Evolutionary conservation across 2,888 invertebrate genomes (phyloP), one percentile per base, ranked within the genome.

Genomic region (Brachylomia viminalis): DNA sequence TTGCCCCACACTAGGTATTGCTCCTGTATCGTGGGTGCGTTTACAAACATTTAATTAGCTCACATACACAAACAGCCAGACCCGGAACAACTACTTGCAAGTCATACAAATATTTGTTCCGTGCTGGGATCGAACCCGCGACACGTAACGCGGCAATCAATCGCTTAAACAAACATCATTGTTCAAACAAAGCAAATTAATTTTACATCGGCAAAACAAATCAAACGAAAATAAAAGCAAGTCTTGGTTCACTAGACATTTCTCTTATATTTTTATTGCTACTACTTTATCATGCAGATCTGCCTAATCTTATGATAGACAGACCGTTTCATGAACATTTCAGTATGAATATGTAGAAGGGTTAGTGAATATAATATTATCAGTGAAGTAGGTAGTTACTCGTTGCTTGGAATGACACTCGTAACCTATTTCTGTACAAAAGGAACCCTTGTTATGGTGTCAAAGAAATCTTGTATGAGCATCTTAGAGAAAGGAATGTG

Each of bases 351-450:
- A 77, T 61, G 27, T 54, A 75, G 6, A 45, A 52, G 30, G 45
- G 45, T 30, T 72, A 30, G n/a, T 20, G 27, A 42, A 62, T 76
- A 33, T 76, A 62, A 33, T 76, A 62, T 75, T 6, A 76, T 75
- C 20, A 33, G 54, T 52, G 15, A 75, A 30, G 15, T 27, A 27
- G 27, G 15, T 64, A 38, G 10, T 38, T 6, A 38, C 38, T 38
- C 38, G 38, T 38, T 38, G 17, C 45, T 47, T 54, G 52, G 6
- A 33, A 72, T 77, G 23, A 33, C 17, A 45, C 27, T 45, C 23
- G 27, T 23, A 27, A 52, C 10, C 27, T 64, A 27, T 47, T 77
- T 30, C 23, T 38, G 30, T 49, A 74, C 47, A 38, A 75, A 47
- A 38, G 27, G 13, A 27, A 45, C 64, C 64, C 27, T 77, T 54